Evolutionary conservation across 2,888 invertebrate species (phyloP).

Genomic region (Parascotia fuliginaria): DNA sequence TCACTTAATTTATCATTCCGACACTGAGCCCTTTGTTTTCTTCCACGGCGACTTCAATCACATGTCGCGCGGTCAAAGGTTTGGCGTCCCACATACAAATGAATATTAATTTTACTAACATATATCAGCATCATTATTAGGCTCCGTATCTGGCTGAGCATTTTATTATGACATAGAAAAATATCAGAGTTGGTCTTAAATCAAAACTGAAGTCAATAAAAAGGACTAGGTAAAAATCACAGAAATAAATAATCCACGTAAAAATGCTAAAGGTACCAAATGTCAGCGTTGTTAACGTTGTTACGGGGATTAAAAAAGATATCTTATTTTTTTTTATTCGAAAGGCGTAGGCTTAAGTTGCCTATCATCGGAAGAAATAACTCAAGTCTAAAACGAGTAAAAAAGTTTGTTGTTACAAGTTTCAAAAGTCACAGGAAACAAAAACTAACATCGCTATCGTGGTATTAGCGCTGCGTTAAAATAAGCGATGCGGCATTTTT

Average conservation of each 20-base stretch:
- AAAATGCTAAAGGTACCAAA: constrained; percentile 8
- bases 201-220: neutral
- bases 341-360: constrained; percentile 35
- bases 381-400: constrained; percentile 48
- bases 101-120: constrained; percentile 50
- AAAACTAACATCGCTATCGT: constrained; percentile 48
- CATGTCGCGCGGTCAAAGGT: constrained; percentile 62
- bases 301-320: constrained; percentile 39
- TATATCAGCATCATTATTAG: constrained; percentile 29
- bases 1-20: constrained; percentile 71
- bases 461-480: constrained; percentile 28
- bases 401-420: constrained; percentile 56
- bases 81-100: constrained; percentile 44
- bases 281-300: constrained; percentile 11
- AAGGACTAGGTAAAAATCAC: no score
- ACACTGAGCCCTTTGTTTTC: constrained; percentile 67
- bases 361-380: constrained; percentile 64
- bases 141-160: neutral
- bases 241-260: neutral
- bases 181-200: neutral
- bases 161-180: neutral
- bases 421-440: constrained; percentile 45
- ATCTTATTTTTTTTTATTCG: constrained; percentile 35
- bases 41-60: constrained; percentile 59
- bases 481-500: constrained; percentile 31